A percentile compares a stretch with the other conserved stretches of the same genome.
These are phyloP conservation scores for Mustela erminea DNA, from an alignment of 2,797 vertebrate genomes.

Conservation along the genomic window DNA sequence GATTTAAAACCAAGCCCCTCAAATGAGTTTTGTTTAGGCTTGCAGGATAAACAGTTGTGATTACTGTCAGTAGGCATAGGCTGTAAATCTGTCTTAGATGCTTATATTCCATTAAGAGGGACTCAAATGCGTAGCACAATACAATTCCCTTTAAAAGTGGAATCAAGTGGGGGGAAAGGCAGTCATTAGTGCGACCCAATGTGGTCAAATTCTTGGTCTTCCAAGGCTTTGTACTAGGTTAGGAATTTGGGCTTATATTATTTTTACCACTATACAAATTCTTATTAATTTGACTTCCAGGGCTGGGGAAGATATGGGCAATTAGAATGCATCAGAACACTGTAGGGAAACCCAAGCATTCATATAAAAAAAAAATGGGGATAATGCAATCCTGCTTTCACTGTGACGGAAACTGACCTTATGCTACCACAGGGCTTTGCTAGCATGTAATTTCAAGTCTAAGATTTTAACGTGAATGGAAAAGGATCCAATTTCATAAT, in stretches of 20 bases:
- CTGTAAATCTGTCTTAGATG: slow-evolving; percentile 73
- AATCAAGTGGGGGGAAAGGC: not conserved
- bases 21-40: slow-evolving; percentile 76
- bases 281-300: slow-evolving; percentile 18
- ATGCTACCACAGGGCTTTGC: not conserved
- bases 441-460: slow-evolving; percentile 15
- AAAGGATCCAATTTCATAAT: slow-evolving; percentile 26
- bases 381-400: not conserved
- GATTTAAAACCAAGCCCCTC: slow-evolving; percentile 76
- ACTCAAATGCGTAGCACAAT: not conserved
- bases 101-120: slow-evolving; percentile 31
- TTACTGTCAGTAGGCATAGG: slow-evolving; percentile 69
- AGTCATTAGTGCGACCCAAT: not conserved
- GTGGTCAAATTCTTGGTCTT: slow-evolving; percentile 53
- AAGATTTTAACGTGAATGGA: slow-evolving; percentile 40
- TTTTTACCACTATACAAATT: slow-evolving; percentile 59
- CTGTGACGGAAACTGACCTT: slow-evolving; percentile 16
- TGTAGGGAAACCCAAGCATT: slow-evolving; percentile 38
- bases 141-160: slow-evolving; percentile 47
- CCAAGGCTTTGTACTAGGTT: slow-evolving; percentile 13
- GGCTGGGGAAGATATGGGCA: not conserved
- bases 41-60: slow-evolving; percentile 79
- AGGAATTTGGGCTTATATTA: slow-evolving; percentile 45
- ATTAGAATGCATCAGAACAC: slow-evolving; percentile 42
- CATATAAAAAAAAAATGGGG: not conserved